Conservation (phyloP, 1,140 invertebrate genomes). For the Aphelenchoides fujianensis region DNA sequence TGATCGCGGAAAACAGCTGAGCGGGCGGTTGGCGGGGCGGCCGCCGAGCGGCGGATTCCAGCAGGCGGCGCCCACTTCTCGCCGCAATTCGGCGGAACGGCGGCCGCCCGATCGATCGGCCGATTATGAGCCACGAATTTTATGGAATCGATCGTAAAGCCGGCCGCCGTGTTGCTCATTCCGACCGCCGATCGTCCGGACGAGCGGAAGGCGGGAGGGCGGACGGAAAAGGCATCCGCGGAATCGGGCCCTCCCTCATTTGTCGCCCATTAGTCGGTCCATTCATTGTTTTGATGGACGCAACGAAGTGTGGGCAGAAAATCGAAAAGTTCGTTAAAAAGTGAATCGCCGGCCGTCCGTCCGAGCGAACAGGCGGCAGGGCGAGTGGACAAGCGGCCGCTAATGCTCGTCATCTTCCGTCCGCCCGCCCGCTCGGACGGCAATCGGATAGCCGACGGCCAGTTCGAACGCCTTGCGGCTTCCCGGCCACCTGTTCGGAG, state of each 20-base stretch:
- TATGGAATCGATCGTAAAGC: slow-evolving; percentile 1
- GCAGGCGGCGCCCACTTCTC: neutral
- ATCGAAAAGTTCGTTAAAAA: too few species aligned
- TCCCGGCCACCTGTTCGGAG: neutral
- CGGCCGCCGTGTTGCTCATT: too few species aligned
- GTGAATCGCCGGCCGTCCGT: too few species aligned
- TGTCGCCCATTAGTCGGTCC: too few species aligned
- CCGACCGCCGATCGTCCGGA: neutral
- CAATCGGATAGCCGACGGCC: neutral
- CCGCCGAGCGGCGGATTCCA: too few species aligned
- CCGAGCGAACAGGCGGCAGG: too few species aligned
- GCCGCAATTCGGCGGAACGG: neutral
- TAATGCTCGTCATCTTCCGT: too few species aligned
- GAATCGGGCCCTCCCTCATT: neutral
- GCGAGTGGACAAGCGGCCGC: too few species aligned
- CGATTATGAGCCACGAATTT: neutral
- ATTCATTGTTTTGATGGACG: too few species aligned
- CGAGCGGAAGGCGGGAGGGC: neutral
- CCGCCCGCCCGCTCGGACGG: neutral
- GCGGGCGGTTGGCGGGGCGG: neutral
- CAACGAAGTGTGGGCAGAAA: too few species aligned
- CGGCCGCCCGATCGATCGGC: neutral
- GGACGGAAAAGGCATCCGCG: neutral
- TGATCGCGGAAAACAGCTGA: slow-evolving; percentile 1
- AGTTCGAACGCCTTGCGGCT: neutral